phyloP scores from a whole-genome alignment of 92 coral and sea anemone species.

The Parazoanthus atlanticus region DNA sequence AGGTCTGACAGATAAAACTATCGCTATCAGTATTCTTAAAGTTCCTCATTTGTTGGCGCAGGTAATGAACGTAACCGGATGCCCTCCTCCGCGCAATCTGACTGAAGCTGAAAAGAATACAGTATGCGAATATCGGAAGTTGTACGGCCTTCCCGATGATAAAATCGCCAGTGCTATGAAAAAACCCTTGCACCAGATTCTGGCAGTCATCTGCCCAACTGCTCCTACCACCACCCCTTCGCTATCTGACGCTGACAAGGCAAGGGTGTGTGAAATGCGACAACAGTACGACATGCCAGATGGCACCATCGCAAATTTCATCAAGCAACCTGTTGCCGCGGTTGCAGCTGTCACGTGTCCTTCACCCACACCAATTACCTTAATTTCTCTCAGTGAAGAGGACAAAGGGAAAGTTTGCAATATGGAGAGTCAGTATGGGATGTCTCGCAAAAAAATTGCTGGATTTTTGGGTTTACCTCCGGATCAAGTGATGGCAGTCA shows the following conservation, averaged over 20 bases:
- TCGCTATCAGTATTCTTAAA: not conserved
- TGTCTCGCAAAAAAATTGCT: no score
- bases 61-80: constrained; percentile 7
- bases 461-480: no score
- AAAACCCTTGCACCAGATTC: not conserved
- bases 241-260: not conserved
- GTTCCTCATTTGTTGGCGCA: not conserved
- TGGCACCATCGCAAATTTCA: not conserved
- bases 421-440: no score
- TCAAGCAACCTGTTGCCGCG: no score
- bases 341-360: not conserved
- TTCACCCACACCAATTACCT: no score
- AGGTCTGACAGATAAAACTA: not conserved
- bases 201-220: constrained; percentile 9
- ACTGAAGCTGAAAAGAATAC: not conserved
- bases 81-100: constrained; percentile 1
- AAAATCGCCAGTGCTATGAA: not conserved
- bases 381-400: no score
- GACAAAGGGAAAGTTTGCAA: no score
- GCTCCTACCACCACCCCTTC: not conserved
- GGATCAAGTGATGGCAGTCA: not conserved
- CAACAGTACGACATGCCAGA: not conserved
- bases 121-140: not conserved
- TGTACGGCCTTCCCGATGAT: not conserved
- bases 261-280: not conserved